phyloP scores from a whole-genome alignment of 2,888 invertebrate genomes.

The Agrochola litura region DNA sequence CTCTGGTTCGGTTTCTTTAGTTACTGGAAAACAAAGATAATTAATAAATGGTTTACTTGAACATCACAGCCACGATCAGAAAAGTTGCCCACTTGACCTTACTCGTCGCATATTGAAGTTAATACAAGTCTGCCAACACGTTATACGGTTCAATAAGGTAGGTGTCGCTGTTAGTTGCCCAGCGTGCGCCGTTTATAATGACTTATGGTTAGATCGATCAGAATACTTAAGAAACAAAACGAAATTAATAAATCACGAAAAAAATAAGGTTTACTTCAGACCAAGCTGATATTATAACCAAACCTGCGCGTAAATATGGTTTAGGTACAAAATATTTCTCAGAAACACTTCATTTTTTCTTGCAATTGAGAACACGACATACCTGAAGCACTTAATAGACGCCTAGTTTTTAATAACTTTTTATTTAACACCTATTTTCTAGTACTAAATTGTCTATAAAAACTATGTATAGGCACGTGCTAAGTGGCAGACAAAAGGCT shows the following conservation, averaged over 20 bases:
- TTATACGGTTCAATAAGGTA: not conserved
- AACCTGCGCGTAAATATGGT: not conserved
- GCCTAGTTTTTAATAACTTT: constrained; percentile 22
- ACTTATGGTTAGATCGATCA: not conserved
- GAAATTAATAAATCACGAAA: no score
- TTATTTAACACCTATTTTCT: constrained; percentile 32
- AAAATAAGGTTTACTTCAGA: not conserved
- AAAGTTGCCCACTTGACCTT: no score
- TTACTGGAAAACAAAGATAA: no score
- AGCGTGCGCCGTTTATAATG: no score
- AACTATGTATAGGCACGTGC: constrained; percentile 44
- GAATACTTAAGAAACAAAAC: not conserved
- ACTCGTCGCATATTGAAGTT: no score
- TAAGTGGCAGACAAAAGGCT: constrained; percentile 53
- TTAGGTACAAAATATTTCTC: not conserved
- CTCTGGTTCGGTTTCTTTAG: no score
- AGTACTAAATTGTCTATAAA: constrained; percentile 30
- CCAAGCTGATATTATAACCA: no score
- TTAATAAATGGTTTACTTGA: no score
- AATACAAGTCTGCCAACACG: no score
- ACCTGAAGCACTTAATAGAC: constrained; percentile 1
- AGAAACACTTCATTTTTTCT: constrained; percentile 1
- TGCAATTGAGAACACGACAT: not conserved
- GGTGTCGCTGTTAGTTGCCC: not conserved
- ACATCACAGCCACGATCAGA: no score